A percentile compares a stretch with the other conserved stretches of the same genome.
Evolutionary conservation across 1,140 invertebrate species (phyloP).

Genomic region (Lamellibrachia luymesi): DNA sequence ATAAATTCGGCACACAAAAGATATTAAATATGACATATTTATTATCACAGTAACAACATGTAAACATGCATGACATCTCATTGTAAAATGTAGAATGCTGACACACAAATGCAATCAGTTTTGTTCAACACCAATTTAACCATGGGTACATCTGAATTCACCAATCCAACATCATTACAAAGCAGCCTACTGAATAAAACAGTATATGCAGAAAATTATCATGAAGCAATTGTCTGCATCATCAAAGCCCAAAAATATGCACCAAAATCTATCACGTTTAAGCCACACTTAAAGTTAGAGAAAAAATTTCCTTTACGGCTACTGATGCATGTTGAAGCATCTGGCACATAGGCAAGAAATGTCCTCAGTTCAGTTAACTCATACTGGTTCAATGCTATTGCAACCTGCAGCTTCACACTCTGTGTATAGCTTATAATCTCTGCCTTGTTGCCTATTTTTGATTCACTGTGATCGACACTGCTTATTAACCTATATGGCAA

Average conservation of each 20-base stretch:
- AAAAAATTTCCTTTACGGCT: neutral
- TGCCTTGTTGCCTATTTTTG: neutral
- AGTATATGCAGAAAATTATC: neutral
- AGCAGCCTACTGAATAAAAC: neutral
- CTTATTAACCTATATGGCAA: neutral
- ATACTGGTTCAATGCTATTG: neutral
- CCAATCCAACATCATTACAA: neutral
- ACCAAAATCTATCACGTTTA: neutral
- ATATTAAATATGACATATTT: neutral
- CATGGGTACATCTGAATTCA: neutral
- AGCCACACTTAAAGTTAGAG: neutral
- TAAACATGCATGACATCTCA: neutral
- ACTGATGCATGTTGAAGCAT: neutral
- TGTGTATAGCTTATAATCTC: neutral
- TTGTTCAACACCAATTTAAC: neutral
- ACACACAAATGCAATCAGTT: neutral
- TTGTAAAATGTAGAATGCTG: neutral
- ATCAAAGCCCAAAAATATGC: neutral
- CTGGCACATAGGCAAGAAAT: neutral
- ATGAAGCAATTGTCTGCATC: neutral
- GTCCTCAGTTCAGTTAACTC: neutral
- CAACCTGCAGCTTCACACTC: neutral
- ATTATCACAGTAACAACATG: slow-evolving; percentile 1
- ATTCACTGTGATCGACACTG: neutral
- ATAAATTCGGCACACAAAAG: neutral